Conservation (phyloP, 2,113 vertebrate genomes). For the Mixornis gularis region DNA sequence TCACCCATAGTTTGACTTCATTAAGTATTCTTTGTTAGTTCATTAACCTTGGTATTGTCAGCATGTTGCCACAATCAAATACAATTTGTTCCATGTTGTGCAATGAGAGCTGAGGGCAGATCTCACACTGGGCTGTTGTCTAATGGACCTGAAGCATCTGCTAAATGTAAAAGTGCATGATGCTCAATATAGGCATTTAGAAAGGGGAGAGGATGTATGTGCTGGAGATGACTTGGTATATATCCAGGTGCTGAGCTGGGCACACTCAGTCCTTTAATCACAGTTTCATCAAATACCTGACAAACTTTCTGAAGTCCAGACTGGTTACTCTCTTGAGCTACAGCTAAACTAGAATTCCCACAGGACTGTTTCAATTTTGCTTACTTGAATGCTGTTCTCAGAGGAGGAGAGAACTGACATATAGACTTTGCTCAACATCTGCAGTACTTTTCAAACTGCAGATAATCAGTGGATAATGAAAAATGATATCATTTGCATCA, state of each 20-base stretch:
- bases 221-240: not conserved
- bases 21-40: constrained; percentile 29
- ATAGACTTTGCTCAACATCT: constrained; percentile 4
- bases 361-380: not conserved
- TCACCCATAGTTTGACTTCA: constrained; percentile 2
- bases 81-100: not conserved
- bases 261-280: not conserved
- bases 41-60: constrained; percentile 7
- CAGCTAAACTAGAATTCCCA: not conserved
- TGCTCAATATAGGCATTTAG: not conserved
- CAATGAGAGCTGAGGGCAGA: not conserved
- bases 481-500: constrained; percentile 36
- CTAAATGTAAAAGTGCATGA: not conserved
- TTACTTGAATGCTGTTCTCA: not conserved
- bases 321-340: not conserved
- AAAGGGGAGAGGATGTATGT: not conserved
- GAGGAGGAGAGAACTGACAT: not conserved
- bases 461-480: constrained; percentile 19
- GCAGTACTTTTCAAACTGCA: not conserved
- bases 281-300: not conserved
- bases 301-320: not conserved
- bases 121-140: not conserved
- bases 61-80: constrained; percentile 47
- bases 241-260: not conserved
- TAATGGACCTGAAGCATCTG: not conserved